phyloP scores from a whole-genome alignment of 2,113 vertebrate genomes.

The Theristicus caerulescens region DNA sequence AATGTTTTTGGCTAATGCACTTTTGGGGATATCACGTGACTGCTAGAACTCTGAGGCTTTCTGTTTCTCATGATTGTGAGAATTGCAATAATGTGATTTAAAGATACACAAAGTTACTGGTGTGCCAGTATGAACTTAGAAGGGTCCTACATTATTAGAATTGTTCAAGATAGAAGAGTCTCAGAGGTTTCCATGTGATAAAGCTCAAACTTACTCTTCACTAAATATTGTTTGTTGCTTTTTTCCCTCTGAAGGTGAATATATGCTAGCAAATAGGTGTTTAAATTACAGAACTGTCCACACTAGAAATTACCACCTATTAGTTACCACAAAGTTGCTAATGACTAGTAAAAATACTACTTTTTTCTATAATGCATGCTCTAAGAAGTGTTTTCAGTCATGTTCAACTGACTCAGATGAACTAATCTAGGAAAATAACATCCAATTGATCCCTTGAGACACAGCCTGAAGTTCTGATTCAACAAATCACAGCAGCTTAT shows the following conservation, averaged over 20 bases:
- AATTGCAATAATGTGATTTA: background rate
- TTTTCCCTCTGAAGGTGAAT: background rate
- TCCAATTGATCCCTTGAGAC: constrained; percentile 37
- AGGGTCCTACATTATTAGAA: background rate
- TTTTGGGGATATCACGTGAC: constrained; percentile 16
- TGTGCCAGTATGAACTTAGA: background rate
- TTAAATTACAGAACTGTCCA: constrained; percentile 19
- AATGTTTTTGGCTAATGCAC: constrained; percentile 15
- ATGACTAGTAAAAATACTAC: constrained; percentile 38
- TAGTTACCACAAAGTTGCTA: constrained; percentile 35
- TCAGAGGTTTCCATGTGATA: background rate
- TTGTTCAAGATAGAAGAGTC: background rate
- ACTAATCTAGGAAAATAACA: constrained; percentile 46
- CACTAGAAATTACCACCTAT: background rate
- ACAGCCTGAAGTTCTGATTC: constrained; percentile 44
- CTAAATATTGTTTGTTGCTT: background rate
- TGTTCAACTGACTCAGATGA: constrained; percentile 40
- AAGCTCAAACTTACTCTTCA: background rate
- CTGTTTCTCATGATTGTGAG: background rate
- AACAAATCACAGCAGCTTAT: constrained; percentile 27
- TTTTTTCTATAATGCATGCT: constrained; percentile 24
- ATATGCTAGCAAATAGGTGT: background rate
- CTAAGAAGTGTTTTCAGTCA: constrained; percentile 22
- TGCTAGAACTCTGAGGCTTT: background rate
- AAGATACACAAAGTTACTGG: background rate